Base-by-base conservation (phyloP, 2,113 vertebrate genomes). In the Cyrtonyx montezumae region DNA sequence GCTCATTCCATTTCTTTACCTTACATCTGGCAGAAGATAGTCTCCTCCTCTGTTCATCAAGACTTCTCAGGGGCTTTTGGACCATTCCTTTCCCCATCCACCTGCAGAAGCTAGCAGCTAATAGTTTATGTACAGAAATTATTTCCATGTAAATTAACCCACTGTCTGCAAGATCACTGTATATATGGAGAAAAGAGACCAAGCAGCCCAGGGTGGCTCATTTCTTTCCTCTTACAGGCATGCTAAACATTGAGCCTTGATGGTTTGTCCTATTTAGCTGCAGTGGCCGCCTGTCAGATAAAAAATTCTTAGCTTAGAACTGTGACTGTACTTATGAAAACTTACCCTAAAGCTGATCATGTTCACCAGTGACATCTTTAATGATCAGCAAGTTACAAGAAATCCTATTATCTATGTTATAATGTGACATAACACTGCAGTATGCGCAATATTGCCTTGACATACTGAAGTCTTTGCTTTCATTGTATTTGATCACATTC, bases 181-280 rank as follows among this genome's bases (percentile, higher is more conserved):
- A 22, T 62, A 12, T 21, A 6, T 26, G 6, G 40, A 86, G 34
- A 83, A 69, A 37, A 16, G 79, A 83, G 40, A 80, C 7, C 32
- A 69, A 69, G 43, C 5, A 80, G n/a, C 15, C 34, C 73, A 36
- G 13, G 10, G 8, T 4, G 2, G 34, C 6, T 88, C 43, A 19
- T 56, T 95, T 86, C 25, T 79, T 77, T 77, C 16, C 7, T 42
- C 34, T 42, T 63, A 26, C 22, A 18, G 22, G 12, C 13, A 80
- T 7, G 15, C 11, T 36, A 36, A 63, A 36, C 22, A 4, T 4
- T 70, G 23, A 56, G 14, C 22, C 40, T 79, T 0, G 0, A 37
- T 55, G 37, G 7, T 28, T 58, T 51, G 23, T 76, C 42, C 55
- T 67, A 36, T 28, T 61, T 76, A 82, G 32, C 63, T 82, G 53